Evolutionary conservation across 2,888 invertebrate genomes (phyloP).

Genomic region (Stenichneumon culpator): DNA sequence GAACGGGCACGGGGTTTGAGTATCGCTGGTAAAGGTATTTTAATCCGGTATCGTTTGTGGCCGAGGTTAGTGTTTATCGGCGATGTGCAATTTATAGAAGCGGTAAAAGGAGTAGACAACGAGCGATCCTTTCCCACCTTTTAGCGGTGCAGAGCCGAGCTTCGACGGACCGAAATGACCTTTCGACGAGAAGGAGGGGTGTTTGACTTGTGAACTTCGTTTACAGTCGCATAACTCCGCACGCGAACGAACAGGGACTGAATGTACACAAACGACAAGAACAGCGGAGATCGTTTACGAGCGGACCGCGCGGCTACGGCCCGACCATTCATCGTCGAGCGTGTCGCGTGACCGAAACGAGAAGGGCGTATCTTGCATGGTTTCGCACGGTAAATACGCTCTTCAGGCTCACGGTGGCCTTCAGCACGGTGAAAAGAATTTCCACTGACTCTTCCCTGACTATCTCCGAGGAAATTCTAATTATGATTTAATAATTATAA

Average conservation of each 20-base stretch:
- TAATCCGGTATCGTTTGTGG: conserved; percentile 53
- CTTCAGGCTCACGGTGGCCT: too few relatives aligned
- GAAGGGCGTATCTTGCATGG: too few relatives aligned
- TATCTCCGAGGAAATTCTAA: too few relatives aligned
- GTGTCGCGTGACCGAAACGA: not conserved
- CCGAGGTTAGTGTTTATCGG: conserved; percentile 9
- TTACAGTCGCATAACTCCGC: conserved; percentile 42
- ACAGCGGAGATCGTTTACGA: conserved; percentile 20
- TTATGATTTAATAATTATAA: too few relatives aligned
- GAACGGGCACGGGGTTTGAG: conserved; percentile 13
- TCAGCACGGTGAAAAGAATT: too few relatives aligned
- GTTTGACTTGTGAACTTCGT: conserved; percentile 67
- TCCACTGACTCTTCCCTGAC: too few relatives aligned
- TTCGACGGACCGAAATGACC: conserved; percentile 53
- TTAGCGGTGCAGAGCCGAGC: conserved; percentile 23
- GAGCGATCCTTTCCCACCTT: conserved; percentile 61
- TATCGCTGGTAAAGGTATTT: conserved; percentile 47
- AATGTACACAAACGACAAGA: conserved; percentile 5
- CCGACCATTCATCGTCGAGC: conserved; percentile 27
- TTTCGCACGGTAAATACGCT: too few relatives aligned
- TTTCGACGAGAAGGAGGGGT: conserved; percentile 63
- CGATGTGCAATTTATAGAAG: conserved; percentile 19
- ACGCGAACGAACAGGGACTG: conserved; percentile 34
- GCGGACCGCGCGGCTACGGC: not conserved
- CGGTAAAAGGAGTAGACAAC: conserved; percentile 36